Conservation (phyloP, 2,888 invertebrate species). For the Anthophora plumipes region DNA sequence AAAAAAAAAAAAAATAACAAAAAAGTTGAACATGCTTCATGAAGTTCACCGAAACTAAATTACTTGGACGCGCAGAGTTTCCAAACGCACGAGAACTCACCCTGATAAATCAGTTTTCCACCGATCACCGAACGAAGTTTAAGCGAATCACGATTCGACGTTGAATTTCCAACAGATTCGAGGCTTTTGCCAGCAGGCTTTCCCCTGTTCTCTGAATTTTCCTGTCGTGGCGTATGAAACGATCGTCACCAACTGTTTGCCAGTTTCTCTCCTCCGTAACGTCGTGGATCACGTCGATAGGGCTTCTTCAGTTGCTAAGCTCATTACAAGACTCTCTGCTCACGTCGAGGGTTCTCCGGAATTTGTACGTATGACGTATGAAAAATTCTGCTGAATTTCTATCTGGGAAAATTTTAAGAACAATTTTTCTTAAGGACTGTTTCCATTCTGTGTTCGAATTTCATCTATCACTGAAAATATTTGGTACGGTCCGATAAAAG, state of each 20-base stretch:
- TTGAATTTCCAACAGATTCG: conserved; percentile 3
- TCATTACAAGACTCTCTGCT: conserved; percentile 76
- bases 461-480: too few relatives aligned
- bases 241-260: conserved; percentile 60
- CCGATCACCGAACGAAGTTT: conserved; percentile 43
- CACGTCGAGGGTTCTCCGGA: conserved; percentile 68
- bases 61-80: conserved; percentile 28
- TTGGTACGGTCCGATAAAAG: too few relatives aligned
- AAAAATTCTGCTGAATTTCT: conserved; percentile 21
- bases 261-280: conserved; percentile 50
- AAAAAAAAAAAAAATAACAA: too few relatives aligned
- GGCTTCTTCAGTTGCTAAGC: conserved; percentile 79
- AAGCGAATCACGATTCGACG: conserved; percentile 29
- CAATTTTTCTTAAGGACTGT: too few relatives aligned
- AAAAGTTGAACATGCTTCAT: background rate
- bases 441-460: too few relatives aligned
- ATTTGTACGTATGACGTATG: conserved; percentile 11
- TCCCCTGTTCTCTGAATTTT: background rate
- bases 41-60: conserved; percentile 23
- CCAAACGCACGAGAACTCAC: conserved; percentile 38
- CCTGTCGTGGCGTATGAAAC: conserved; percentile 47
- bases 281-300: conserved; percentile 57
- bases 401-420: background rate
- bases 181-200: background rate
- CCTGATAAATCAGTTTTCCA: conserved; percentile 39